These are phyloP conservation scores for Sphaerophoria rueppellii DNA, from an alignment of 2,888 invertebrate genomes.

Conservation along the genomic window DNA sequence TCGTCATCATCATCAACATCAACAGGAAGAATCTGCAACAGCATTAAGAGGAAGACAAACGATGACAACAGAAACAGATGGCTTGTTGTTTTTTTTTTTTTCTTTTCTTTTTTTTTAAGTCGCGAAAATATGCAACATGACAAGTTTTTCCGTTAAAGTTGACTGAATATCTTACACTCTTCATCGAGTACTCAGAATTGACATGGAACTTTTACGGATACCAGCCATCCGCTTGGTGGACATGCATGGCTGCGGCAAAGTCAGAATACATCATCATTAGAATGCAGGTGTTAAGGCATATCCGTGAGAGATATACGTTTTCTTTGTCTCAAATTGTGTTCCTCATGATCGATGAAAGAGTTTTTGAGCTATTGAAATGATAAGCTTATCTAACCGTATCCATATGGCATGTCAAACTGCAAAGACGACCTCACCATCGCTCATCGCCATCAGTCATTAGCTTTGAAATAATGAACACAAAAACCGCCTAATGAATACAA, in stretches of 20 bases:
- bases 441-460: background rate
- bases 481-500: conserved; percentile 63
- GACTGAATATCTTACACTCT: conserved; percentile 51
- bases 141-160: conserved; percentile 62
- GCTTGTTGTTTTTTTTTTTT: conserved; percentile 22
- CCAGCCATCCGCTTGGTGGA: background rate
- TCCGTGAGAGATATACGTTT: conserved; percentile 52
- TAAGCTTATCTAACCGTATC: conserved; percentile 44
- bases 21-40: conserved; percentile 24
- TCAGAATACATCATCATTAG: conserved; percentile 49
- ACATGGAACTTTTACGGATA: background rate
- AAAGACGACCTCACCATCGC: background rate
- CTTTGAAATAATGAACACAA: background rate
- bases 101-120: no score
- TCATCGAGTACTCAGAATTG: background rate
- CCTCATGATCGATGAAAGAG: conserved; percentile 35
- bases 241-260: background rate
- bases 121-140: conserved; percentile 56
- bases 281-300: conserved; percentile 63
- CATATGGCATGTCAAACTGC: conserved; percentile 21
- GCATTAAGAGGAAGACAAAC: conserved; percentile 24
- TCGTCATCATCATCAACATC: conserved; percentile 15
- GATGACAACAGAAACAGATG: conserved; percentile 50
- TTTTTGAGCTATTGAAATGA: conserved; percentile 33
- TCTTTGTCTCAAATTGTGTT: conserved; percentile 45